Evolutionary conservation across 2,113 vertebrate species (phyloP), one percentile per base, ranked within the genome.

Genomic region (Odocoileus virginianus): DNA sequence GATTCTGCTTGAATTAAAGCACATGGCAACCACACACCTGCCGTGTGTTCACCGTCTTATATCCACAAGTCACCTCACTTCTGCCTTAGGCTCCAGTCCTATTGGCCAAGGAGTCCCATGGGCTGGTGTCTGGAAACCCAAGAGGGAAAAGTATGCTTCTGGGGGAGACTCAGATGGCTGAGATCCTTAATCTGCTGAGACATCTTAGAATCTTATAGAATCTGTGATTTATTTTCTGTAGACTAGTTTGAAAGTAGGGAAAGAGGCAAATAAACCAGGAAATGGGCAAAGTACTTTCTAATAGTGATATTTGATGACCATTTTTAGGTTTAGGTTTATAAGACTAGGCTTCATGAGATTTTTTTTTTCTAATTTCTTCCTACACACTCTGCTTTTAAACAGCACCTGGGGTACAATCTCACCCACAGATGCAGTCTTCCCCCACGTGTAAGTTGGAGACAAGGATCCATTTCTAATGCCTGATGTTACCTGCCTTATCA

Each of bases 311-410:
- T 78, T 92, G 88, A 60, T 28, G 12, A 57, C 19, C n/a, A 58
- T 50, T 76, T 95, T 83, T 86, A 94, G 86, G n/a, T 12, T 50
- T 92, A 33, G 57, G 30, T 55, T 74, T 95, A 36, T 87, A 76
- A 82, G 64, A 57, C 12, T 58, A 74, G 28, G 15, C 25, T 93
- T 92, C 60, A 60, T 60, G 74, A 92, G 58, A 23, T 28, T 57
- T 93, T 95, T 87, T 87, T 45, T 43, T 50, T 50, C 4, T 3
- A 76, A 43, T 21, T 52, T 95, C 45, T 13, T 94, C 47, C 71
- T 17, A 92, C 52, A 64, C 14, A 58, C 2, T n/a, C 57, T 17
- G 21, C 36, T 11, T 95, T 97, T 95, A 94, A 95, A 84, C 60
- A 36, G 91, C 74, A 45, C 47, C 71, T 82, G 40, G 90, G n/a